These are phyloP conservation scores for Mormoops blainvillei DNA, from an alignment of 2,113 vertebrate species.

Conservation along the genomic window DNA sequence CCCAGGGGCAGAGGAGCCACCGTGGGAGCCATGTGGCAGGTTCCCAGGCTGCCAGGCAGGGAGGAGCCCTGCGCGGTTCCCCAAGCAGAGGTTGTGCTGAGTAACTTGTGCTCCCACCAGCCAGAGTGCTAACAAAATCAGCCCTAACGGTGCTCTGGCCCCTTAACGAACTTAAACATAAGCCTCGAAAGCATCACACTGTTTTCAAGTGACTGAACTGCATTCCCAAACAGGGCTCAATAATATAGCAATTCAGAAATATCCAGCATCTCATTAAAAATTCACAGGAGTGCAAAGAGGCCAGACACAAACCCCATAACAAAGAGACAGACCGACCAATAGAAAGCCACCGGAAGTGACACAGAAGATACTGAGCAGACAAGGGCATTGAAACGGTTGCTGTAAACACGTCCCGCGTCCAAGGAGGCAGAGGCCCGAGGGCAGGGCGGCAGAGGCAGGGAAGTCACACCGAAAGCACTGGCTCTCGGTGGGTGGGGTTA, in stretches of 20 bases:
- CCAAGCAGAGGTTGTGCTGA: not conserved
- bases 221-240: too few species aligned
- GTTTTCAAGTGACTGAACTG: too few species aligned
- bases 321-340: not conserved
- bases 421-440: not conserved
- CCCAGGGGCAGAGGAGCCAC: not conserved
- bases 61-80: not conserved
- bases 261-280: too few species aligned
- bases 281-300: not conserved
- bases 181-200: too few species aligned
- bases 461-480: too few species aligned
- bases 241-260: too few species aligned
- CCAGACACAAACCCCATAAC: not conserved
- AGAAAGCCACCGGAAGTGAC: not conserved
- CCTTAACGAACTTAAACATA: too few species aligned
- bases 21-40: not conserved
- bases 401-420: not conserved
- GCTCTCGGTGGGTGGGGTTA: too few species aligned
- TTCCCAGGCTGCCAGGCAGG: not conserved
- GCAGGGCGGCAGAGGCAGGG: too few species aligned
- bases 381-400: not conserved
- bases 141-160: too few species aligned
- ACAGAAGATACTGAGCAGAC: not conserved
- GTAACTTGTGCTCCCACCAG: too few species aligned
- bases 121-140: too few species aligned